phyloP scores from a whole-genome alignment of 1,140 invertebrate species.

The Meloidogyne floridensis region DNA sequence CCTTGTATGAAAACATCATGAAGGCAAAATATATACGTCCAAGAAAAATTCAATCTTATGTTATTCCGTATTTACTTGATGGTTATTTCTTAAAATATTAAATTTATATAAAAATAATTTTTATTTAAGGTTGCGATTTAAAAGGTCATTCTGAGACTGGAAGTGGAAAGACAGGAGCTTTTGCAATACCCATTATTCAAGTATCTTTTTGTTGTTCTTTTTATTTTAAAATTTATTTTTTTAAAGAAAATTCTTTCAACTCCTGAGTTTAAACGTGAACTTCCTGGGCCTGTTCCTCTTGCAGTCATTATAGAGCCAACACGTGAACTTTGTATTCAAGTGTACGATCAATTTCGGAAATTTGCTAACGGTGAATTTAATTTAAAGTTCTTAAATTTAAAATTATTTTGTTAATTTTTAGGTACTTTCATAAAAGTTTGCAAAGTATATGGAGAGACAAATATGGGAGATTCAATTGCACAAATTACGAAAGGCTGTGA shows the following conservation, averaged over 20 bases:
- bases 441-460: conserved; percentile 36
- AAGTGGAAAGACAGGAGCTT: conserved; percentile 91
- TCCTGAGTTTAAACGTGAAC: background rate
- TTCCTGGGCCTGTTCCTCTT: conserved; percentile 14
- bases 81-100: conserved; percentile 12
- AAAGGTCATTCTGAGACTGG: conserved; percentile 62
- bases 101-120: background rate
- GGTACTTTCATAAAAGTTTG: conserved; percentile 8
- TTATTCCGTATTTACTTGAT: conserved; percentile 39
- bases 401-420: background rate
- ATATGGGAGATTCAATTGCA: conserved; percentile 13
- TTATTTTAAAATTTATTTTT: conserved; percentile 73
- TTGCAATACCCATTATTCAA: conserved; percentile 91
- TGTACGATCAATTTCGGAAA: conserved; percentile 28
- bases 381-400: background rate
- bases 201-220: conserved; percentile 72
- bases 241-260: background rate
- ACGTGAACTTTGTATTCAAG: conserved; percentile 33
- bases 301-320: conserved; percentile 37
- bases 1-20: conserved; percentile 32
- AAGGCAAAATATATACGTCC: conserved; percentile 36
- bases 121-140: conserved; percentile 48
- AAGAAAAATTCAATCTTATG: conserved; percentile 35
- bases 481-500: conserved; percentile 34
- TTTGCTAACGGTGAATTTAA: conserved; percentile 11